phyloP scores from a whole-genome alignment of 2,113 vertebrate genomes.

The Prinia subflava region DNA sequence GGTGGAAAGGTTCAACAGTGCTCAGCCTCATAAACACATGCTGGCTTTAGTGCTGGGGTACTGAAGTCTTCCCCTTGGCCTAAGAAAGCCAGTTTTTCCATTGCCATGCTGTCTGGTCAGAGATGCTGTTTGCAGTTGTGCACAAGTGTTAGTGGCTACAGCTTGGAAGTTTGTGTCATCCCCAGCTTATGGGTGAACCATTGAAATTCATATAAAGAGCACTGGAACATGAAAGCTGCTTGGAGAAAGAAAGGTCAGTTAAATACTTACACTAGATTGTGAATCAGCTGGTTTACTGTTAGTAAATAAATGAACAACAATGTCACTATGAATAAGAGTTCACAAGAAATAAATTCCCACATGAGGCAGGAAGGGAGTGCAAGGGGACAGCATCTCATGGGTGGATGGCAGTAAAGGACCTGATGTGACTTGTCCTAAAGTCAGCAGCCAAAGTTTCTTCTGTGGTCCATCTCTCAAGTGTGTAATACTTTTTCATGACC shows the following conservation, averaged over 20 bases:
- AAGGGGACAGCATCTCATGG: background rate
- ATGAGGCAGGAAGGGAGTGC: background rate
- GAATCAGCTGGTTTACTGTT: constrained; percentile 1
- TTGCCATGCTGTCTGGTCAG: background rate
- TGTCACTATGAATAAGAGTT: background rate
- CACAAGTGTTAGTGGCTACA: background rate
- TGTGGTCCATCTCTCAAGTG: background rate
- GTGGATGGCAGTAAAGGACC: background rate
- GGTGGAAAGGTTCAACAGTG: rapidly evolving
- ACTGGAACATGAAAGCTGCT: background rate
- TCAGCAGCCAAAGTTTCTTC: background rate
- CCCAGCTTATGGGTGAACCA: background rate
- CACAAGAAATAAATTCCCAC: background rate
- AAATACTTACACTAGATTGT: constrained; percentile 6
- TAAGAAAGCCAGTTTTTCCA: background rate
- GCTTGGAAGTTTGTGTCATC: background rate
- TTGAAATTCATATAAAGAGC: background rate
- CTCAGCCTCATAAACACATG: background rate
- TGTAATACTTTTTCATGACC: background rate
- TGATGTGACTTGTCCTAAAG: background rate
- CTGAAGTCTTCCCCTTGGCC: background rate
- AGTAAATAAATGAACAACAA: background rate
- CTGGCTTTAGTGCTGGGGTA: background rate
- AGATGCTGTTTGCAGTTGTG: background rate
- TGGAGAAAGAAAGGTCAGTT: background rate